A percentile compares a stretch with the other conserved stretches of the same genome.
Evolutionary conservation across 2,888 invertebrate species (phyloP).

Genomic region (Formica aserva): DNA sequence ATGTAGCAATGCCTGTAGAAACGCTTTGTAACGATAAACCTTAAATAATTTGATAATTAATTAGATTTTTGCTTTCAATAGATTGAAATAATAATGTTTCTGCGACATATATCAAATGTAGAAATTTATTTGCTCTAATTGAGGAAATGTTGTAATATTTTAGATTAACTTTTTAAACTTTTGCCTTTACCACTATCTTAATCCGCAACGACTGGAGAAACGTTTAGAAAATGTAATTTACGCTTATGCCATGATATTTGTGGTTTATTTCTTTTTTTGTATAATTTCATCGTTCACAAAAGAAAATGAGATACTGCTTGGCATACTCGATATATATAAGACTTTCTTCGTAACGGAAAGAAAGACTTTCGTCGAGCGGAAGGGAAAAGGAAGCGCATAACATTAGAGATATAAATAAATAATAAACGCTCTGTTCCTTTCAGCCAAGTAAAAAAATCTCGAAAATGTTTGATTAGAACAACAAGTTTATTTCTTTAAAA

Average conservation of each 20-base stretch:
- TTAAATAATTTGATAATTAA: neutral
- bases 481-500: slow-evolving; percentile 23
- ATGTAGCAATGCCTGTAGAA: neutral
- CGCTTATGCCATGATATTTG: slow-evolving; percentile 57
- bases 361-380: slow-evolving; percentile 18
- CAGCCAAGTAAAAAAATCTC: slow-evolving; percentile 5
- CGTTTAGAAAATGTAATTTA: slow-evolving; percentile 63
- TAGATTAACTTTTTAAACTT: slow-evolving; percentile 42
- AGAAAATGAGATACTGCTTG: slow-evolving; percentile 64
- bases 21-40: neutral
- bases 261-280: slow-evolving; percentile 44
- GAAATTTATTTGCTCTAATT: neutral
- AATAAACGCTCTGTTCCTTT: neutral
- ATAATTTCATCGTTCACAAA: slow-evolving; percentile 65
- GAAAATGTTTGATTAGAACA: slow-evolving; percentile 14
- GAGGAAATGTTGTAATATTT: neutral
- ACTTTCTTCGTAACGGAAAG: slow-evolving; percentile 46
- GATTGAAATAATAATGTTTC: neutral
- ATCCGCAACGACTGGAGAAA: slow-evolving; percentile 12
- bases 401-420: slow-evolving; percentile 29
- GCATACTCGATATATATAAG: slow-evolving; percentile 52
- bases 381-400: slow-evolving; percentile 26
- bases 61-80: neutral
- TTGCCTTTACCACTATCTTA: slow-evolving; percentile 31
- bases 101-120: neutral